phyloP scores from a whole-genome alignment of 2,888 invertebrate genomes.

The Diaphora mendica region DNA sequence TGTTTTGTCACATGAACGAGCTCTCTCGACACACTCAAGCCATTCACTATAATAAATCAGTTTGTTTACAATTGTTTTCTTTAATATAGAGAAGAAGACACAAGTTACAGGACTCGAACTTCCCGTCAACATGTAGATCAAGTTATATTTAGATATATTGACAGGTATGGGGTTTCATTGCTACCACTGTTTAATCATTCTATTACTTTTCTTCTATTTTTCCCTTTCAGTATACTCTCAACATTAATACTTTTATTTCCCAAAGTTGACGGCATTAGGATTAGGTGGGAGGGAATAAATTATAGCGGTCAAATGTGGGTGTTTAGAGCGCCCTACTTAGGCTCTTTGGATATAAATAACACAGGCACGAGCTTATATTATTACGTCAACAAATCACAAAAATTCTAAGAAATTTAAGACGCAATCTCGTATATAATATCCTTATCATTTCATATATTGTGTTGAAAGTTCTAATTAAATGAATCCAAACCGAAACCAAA shows the following conservation, averaged over 20 bases:
- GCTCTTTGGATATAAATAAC: not conserved
- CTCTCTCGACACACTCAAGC: constrained; percentile 54
- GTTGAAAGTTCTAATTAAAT: not conserved
- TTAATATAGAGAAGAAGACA: not conserved
- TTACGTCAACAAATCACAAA: not conserved
- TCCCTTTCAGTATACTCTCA: not conserved
- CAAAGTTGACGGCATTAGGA: not conserved
- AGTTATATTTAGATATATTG: not conserved
- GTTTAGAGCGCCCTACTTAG: too few relatives aligned
- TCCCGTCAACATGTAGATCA: not conserved
- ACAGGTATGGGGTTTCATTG: not conserved
- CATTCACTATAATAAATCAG: constrained; percentile 57
- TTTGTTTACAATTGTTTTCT: constrained; percentile 40
- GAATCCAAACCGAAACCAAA: not conserved
- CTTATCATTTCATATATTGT: not conserved
- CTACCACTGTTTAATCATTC: not conserved
- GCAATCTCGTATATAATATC: too few relatives aligned
- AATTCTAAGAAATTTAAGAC: not conserved
- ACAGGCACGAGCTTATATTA: not conserved
- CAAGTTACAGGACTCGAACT: not conserved
- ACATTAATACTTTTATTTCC: not conserved
- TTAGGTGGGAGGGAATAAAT: not conserved
- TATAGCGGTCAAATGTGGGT: not conserved
- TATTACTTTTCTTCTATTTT: not conserved
- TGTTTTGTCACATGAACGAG: constrained; percentile 71